Conservation (phyloP, 53 echinoderm and acorn worm genomes). For the Paracentrotus lividus region DNA sequence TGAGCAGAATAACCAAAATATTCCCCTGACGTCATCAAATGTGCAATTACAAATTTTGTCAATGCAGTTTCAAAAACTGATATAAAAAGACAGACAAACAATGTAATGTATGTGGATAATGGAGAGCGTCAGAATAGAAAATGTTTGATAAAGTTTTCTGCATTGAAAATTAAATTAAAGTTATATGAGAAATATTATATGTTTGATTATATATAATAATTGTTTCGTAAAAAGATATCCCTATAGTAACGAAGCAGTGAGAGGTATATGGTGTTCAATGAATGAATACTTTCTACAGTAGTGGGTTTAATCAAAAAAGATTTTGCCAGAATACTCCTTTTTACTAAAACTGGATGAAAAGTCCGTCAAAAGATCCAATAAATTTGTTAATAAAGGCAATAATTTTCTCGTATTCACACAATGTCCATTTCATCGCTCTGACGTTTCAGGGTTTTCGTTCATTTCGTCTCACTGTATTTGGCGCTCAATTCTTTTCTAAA, state of each 20-base stretch:
- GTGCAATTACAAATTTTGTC: too few species aligned
- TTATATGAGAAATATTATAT: neutral
- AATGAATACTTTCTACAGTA: too few species aligned
- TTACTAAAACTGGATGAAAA: neutral
- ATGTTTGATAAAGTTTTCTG: neutral
- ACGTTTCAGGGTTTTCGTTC: conserved; percentile 24
- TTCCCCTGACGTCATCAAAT: too few species aligned
- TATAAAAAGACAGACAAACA: too few species aligned
- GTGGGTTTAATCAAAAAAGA: neutral
- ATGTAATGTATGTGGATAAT: too few species aligned
- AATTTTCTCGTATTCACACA: neutral
- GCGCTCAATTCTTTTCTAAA: conserved; percentile 43
- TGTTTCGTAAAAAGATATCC: too few species aligned
- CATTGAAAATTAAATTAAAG: neutral
- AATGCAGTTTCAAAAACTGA: too few species aligned
- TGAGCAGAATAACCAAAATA: too few species aligned
- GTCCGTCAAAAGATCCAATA: neutral
- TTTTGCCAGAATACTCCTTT: neutral
- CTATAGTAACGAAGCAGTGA: too few species aligned
- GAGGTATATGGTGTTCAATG: too few species aligned
- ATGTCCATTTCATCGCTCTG: neutral
- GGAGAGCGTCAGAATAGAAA: too few species aligned
- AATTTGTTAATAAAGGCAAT: conserved; percentile 32
- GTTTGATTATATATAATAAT: too few species aligned
- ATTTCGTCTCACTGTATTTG: neutral